phyloP scores from a whole-genome alignment of 1,140 invertebrate species.

The Pseudomyrmex pallidus region DNA sequence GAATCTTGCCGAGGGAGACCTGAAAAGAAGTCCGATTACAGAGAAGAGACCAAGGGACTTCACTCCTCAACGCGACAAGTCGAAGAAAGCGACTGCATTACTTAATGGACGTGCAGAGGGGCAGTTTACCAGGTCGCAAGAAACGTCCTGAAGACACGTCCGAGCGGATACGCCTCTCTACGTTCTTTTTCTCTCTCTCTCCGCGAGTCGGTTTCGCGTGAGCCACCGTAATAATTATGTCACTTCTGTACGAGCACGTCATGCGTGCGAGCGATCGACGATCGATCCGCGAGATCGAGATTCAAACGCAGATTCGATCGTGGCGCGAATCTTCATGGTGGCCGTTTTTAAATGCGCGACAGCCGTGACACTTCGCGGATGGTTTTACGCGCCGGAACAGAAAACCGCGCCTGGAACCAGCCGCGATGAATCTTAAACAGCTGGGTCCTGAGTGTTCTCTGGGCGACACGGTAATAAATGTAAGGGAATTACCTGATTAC shows the following conservation, averaged over 20 bases:
- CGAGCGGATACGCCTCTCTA: background rate
- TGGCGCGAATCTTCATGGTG: background rate
- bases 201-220: constrained; percentile 25
- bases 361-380: constrained; percentile 15
- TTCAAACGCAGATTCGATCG: background rate
- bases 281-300: too few relatives aligned
- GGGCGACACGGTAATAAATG: constrained; percentile 52
- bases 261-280: too few relatives aligned
- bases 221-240: constrained; percentile 76
- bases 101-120: constrained; percentile 77
- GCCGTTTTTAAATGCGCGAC: background rate
- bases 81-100: constrained; percentile 80
- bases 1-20: background rate
- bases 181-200: background rate
- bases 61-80: constrained; percentile 74
- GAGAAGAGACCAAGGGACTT: constrained; percentile 34
- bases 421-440: constrained; percentile 50
- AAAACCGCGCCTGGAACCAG: constrained; percentile 35
- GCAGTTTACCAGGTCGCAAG: constrained; percentile 73
- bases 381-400: constrained; percentile 10
- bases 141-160: constrained; percentile 26
- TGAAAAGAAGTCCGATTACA: background rate
- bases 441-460: constrained; percentile 11
- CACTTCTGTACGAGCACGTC: constrained; percentile 39
- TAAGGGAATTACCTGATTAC: constrained; percentile 63